Evolutionary conservation across 2,113 vertebrate genomes (phyloP).

Genomic region (Nesogale talazaci): DNA sequence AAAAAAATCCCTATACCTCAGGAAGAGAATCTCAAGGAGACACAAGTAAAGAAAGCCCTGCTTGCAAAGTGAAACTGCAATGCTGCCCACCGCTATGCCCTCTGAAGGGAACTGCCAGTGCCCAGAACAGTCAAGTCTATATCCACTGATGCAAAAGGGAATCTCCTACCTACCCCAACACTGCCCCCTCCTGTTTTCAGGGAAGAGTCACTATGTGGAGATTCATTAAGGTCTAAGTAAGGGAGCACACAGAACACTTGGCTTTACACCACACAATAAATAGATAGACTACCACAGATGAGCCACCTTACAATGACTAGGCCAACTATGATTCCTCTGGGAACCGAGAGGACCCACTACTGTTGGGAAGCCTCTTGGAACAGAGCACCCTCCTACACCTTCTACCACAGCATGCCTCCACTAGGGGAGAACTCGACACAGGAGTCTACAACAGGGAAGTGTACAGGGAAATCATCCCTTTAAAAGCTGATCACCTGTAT

Average conservation of each 20-base stretch:
- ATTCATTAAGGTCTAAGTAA: background rate
- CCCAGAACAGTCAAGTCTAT: background rate
- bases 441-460: background rate
- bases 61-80: background rate
- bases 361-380: background rate
- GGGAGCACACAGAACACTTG: background rate
- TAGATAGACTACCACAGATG: background rate
- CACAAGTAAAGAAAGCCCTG: background rate
- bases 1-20: conserved; percentile 24
- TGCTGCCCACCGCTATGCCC: background rate
- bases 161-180: background rate
- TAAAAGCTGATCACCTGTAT: background rate
- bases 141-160: background rate
- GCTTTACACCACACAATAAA: background rate
- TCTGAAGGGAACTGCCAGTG: too few relatives aligned
- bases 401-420: too few relatives aligned
- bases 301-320: background rate
- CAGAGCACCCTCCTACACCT: background rate
- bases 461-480: conserved; percentile 22
- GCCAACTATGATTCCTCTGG: background rate
- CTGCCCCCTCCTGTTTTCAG: background rate
- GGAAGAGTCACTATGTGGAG: background rate
- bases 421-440: background rate
- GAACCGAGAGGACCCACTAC: background rate
- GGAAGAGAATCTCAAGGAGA: background rate